These are phyloP conservation scores for Anastrepha obliqua DNA, from an alignment of 1,140 invertebrate genomes.

Conservation along the genomic window DNA sequence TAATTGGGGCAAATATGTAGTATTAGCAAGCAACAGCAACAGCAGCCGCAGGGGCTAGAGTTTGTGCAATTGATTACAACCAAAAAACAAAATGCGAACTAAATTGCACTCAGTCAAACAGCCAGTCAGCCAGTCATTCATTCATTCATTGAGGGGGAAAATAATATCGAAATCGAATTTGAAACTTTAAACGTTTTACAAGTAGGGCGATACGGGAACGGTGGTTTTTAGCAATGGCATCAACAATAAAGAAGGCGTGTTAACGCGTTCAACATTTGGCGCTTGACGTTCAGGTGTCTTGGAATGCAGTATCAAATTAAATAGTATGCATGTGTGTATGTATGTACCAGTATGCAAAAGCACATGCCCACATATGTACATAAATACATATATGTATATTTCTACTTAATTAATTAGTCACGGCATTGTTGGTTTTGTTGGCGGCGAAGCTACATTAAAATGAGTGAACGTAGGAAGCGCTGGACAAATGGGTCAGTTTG, in stretches of 20 bases:
- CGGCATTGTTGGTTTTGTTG: too few species aligned
- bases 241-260: neutral
- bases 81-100: conserved; percentile 6
- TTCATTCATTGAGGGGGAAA: conserved; percentile 22
- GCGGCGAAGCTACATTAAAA: too few species aligned
- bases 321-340: too few species aligned
- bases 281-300: too few species aligned
- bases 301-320: too few species aligned
- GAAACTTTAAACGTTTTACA: neutral
- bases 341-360: too few species aligned
- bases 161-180: conserved; percentile 7
- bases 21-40: conserved; percentile 1
- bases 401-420: too few species aligned
- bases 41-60: neutral
- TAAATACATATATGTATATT: too few species aligned
- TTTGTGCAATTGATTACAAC: conserved; percentile 46
- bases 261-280: neutral
- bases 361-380: too few species aligned
- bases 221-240: neutral
- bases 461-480: neutral
- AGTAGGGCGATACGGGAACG: neutral
- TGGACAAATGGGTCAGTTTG: neutral
- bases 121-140: neutral
- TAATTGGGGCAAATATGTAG: conserved; percentile 14
- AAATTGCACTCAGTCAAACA: neutral